phyloP scores from a whole-genome alignment of 2,113 vertebrate genomes.

The Scatophagus argus region DNA sequence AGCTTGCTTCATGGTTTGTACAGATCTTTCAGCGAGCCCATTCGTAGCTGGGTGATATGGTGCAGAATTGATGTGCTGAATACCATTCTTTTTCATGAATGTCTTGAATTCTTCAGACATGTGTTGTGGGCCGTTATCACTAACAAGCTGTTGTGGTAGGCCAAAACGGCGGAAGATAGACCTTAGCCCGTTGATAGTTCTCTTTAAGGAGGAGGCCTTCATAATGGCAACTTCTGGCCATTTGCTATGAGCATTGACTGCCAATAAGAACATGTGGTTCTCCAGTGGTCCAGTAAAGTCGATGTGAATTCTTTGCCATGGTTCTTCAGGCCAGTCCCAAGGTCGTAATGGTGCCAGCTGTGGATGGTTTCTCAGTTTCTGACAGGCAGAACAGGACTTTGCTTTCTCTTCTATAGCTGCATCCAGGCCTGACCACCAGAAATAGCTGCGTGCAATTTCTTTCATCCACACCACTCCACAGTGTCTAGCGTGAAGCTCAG shows the following conservation, averaged over 20 bases:
- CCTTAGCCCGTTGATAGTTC: slow-evolving; percentile 6
- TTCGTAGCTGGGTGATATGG: not conserved
- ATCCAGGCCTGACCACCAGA: slow-evolving; percentile 31
- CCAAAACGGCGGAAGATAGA: slow-evolving; percentile 3
- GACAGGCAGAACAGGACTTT: slow-evolving; percentile 1
- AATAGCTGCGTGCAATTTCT: slow-evolving; percentile 23
- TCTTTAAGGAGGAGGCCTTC: slow-evolving; percentile 2
- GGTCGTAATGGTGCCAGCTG: slow-evolving; percentile 26
- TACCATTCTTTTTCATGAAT: slow-evolving; percentile 2
- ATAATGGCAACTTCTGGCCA: not conserved
- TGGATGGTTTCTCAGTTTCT: slow-evolving; percentile 31
- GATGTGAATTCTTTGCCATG: slow-evolving; percentile 11
- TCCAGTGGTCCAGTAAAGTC: slow-evolving; percentile 25
- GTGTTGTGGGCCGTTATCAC: slow-evolving; percentile 7
- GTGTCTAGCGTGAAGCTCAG: slow-evolving; percentile 6
- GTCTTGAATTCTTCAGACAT: slow-evolving; percentile 3
- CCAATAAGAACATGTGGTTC: not conserved
- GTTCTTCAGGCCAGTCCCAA: slow-evolving; percentile 31
- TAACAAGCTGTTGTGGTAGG: slow-evolving; percentile 6
- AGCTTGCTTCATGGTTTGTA: slow-evolving; percentile 14
- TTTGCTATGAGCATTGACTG: slow-evolving; percentile 8
- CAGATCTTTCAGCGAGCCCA: slow-evolving; percentile 5
- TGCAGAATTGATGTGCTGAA: not conserved
- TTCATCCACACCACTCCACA: slow-evolving; percentile 18
- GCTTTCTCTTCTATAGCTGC: slow-evolving; percentile 14